Evolutionary conservation across 2,888 invertebrate genomes (phyloP), one percentile per base, ranked within the genome.

Genomic region (Koerneria pararmatus): DNA sequence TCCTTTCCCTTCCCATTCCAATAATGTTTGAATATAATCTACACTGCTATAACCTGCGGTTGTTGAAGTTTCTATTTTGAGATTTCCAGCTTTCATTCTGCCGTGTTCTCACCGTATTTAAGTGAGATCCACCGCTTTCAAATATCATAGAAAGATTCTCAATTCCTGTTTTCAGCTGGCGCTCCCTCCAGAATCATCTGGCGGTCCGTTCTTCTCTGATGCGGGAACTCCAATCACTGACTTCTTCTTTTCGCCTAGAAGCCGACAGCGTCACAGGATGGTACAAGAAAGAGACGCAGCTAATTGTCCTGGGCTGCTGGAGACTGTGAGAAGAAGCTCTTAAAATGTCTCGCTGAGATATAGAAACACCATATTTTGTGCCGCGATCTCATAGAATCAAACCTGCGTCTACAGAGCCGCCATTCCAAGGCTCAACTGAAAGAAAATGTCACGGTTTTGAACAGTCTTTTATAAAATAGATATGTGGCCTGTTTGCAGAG

Each of bases 301-400:
- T 51, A 19, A 63, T 63, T 29, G 37, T 27, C 19, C n/a, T 54
- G 11, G 63, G 63, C 34, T 37, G 53, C 31, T 63, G 63, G 63
- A 53, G 53, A 51, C 53, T 63, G 63, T 63, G 19, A 63, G 63
- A n/a, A n/a, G n/a, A n/a, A n/a, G n/a, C n/a, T n/a, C n/a, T n/a
- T n/a, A n/a, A n/a, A n/a, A n/a, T n/a, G n/a, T n/a, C n/a, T n/a
- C n/a, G n/a, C n/a, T n/a, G n/a, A n/a, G n/a, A n/a, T n/a, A n/a
- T n/a, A n/a, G n/a, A n/a, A n/a, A n/a, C n/a, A n/a, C n/a, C n/a
- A n/a, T n/a, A n/a, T n/a, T n/a, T n/a, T n/a, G n/a, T n/a, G n/a
- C n/a, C n/a, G n/a, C n/a, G n/a, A n/a, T n/a, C n/a, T n/a, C n/a
- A n/a, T n/a, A n/a, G n/a, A n/a, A n/a, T n/a, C n/a, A n/a, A 41